Percentiles rank a stretch among this genome's conserved stretches.
Conservation (phyloP, 1,140 invertebrate genomes). For the Sycobia sp. region DNA sequence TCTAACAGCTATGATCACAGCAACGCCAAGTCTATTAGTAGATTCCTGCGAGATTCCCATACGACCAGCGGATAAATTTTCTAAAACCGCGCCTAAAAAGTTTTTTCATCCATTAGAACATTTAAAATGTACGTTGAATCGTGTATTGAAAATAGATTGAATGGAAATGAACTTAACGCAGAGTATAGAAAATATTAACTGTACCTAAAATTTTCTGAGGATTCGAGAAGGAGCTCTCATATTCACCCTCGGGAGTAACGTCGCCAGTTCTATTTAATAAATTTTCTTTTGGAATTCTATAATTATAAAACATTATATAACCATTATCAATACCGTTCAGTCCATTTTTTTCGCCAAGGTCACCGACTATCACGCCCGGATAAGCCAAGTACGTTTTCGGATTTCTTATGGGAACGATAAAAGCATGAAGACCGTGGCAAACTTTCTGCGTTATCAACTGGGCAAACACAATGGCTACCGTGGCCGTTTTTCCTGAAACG, state of each 20-base stretch:
- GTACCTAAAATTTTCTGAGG: slow-evolving; percentile 74
- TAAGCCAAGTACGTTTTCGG: slow-evolving; percentile 71
- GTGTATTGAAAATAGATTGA: too few relatives aligned
- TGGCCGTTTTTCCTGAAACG: slow-evolving; percentile 77
- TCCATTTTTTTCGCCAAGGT: slow-evolving; percentile 83
- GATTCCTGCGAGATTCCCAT: slow-evolving; percentile 78
- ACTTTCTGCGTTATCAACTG: slow-evolving; percentile 78
- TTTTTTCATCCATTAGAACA: slow-evolving; percentile 14
- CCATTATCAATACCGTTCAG: slow-evolving; percentile 86
- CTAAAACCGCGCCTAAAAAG: slow-evolving; percentile 62
- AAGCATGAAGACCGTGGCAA: slow-evolving; percentile 80
- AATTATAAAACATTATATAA: slow-evolving; percentile 70
- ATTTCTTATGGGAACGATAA: slow-evolving; percentile 80
- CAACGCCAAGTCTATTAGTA: slow-evolving; percentile 70
- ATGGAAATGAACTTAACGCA: background rate
- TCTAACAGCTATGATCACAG: slow-evolving; percentile 78
- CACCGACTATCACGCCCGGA: slow-evolving; percentile 78
- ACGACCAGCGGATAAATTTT: slow-evolving; percentile 74
- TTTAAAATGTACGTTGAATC: background rate
- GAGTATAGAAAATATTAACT: background rate
- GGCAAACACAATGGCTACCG: slow-evolving; percentile 88
- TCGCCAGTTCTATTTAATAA: slow-evolving; percentile 71
- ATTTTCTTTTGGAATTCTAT: slow-evolving; percentile 66
- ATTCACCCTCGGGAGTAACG: slow-evolving; percentile 68
- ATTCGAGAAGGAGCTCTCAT: slow-evolving; percentile 79